These are phyloP conservation scores for Brachyistius frenatus DNA, from an alignment of 2,113 vertebrate genomes.

Conservation along the genomic window DNA sequence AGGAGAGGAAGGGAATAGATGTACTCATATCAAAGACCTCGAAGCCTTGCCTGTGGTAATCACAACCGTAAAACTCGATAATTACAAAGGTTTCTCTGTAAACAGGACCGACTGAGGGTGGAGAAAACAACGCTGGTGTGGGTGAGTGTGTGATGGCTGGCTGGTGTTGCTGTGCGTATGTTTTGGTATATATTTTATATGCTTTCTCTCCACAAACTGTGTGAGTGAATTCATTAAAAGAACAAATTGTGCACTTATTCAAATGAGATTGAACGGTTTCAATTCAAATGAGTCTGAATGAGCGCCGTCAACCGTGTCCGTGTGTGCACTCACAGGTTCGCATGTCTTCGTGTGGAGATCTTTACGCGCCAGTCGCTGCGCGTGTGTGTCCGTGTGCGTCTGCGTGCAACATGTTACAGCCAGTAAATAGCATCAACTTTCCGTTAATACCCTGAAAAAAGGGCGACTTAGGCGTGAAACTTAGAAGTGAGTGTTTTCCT, in stretches of 20 bases:
- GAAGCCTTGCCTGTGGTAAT: conserved; percentile 62
- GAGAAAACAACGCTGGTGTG: conserved; percentile 3
- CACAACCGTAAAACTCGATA: conserved; percentile 71
- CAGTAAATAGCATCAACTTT: conserved; percentile 13
- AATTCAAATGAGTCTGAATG: conserved; percentile 41
- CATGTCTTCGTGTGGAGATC: conserved; percentile 18
- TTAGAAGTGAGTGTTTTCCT: conserved; percentile 51
- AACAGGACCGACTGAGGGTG: conserved; percentile 45
- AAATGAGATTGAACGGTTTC: conserved; percentile 52
- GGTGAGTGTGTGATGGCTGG: not conserved
- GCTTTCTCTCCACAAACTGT: conserved; percentile 10
- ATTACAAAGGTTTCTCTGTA: conserved; percentile 67
- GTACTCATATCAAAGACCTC: conserved; percentile 57
- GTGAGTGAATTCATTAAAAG: conserved; percentile 38
- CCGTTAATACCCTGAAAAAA: conserved; percentile 23
- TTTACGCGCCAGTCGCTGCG: not conserved
- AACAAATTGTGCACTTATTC: conserved; percentile 60
- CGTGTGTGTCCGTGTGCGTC: not conserved
- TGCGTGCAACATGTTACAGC: not conserved
- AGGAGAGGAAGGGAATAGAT: conserved; percentile 61
- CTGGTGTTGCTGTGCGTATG: not conserved
- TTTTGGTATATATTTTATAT: conserved; percentile 13
- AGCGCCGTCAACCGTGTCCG: conserved; percentile 36
- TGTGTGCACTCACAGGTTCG: not conserved
- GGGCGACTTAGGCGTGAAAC: conserved; percentile 18